Base-by-base conservation (phyloP, 2,888 invertebrate genomes). In the Pedicia rivosa region DNA sequence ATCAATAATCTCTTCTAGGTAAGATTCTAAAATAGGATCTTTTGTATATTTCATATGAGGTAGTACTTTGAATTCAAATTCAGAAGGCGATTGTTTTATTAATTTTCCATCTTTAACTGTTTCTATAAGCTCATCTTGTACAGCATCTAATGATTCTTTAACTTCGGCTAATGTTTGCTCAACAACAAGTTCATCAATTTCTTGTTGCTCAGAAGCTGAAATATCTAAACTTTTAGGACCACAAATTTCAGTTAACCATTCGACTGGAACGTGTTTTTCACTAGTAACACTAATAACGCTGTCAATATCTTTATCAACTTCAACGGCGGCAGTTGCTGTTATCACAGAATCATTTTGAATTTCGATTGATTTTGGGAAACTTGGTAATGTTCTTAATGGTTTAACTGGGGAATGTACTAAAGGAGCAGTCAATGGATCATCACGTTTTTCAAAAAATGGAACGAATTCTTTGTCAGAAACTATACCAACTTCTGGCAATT, bases 81-180 rank as follows among this genome's bases (percentile, higher is more conserved):
- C 78, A 2, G 77, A 77, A 4, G 78, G 77, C 1, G 78, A 77
- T 46, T 78, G 74, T 48, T 78, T 76, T 45, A 73, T 73, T 35
- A 70, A 70, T 43, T 69, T 77, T 7, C 75, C 68, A 48, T 60
- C 67, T 53, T 69, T 68, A 43, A 68, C 66, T 3, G 51, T 48
- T 49, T 72, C 74, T 38, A 77, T 74, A 5, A 78, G 66, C 57
- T 76, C 76, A 46, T 68, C 74, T 55, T 74, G 75, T 1, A 75
- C 75, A 30, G 74, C 72, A 58, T 78, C 75, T 40, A 78, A 56
- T 14, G 77, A 75, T 50, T 78, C 74, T 50, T 78, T 72, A 29
- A 75, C 74, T 63, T 79, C 78, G 48, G 74, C 73, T 35, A 78
- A 70, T 45, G 78, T 72, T 61, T 75, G 74, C 53, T 75, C 73